Evolutionary conservation across 2,113 vertebrate species (phyloP).

Genomic region (Hipposideros armiger): DNA sequence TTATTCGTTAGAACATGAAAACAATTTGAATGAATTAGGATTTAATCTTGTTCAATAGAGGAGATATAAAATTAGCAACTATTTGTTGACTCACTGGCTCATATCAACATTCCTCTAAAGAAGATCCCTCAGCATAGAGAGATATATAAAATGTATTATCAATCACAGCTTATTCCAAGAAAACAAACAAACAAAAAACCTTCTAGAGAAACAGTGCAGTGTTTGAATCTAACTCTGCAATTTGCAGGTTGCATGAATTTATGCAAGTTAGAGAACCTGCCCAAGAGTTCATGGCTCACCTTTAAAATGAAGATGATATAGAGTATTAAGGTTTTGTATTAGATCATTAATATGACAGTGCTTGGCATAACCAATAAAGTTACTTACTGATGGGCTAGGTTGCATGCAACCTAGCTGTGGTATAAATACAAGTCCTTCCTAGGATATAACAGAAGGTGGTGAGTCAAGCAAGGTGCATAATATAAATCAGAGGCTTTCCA

Average conservation of each 20-base stretch:
- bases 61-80: conserved; percentile 55
- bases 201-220: neutral
- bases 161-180: conserved; percentile 35
- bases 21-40: conserved; percentile 54
- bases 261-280: neutral
- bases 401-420: neutral
- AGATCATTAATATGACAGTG: neutral
- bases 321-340: neutral
- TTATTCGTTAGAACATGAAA: conserved; percentile 73
- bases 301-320: conserved; percentile 32
- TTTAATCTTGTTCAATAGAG: conserved; percentile 61
- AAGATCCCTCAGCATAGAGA: conserved; percentile 33
- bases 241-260: neutral
- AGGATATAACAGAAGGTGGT: neutral
- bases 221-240: neutral
- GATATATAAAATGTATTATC: conserved; percentile 1
- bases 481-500: conserved; percentile 50
- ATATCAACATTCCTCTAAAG: conserved; percentile 38
- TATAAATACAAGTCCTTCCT: neutral
- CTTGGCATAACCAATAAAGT: neutral
- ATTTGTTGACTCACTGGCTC: conserved; percentile 73
- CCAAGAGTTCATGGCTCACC: neutral
- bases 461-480: neutral
- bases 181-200: conserved; percentile 4
- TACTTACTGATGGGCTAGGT: neutral